Evolutionary conservation across 2,113 vertebrate species (phyloP).

Genomic region (Cyanoramphus novaezelandiae): DNA sequence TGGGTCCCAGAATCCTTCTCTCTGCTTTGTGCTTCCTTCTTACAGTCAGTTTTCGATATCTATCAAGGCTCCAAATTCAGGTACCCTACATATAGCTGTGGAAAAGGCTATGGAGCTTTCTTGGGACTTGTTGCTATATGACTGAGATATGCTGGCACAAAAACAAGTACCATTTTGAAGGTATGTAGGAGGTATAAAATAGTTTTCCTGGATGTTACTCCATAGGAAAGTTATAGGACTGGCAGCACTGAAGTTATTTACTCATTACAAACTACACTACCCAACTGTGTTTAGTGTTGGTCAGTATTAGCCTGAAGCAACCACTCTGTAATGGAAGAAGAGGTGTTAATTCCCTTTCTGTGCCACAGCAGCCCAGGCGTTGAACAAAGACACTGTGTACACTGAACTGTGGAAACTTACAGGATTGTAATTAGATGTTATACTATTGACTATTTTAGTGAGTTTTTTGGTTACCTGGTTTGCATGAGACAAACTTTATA

Average conservation of each 20-base stretch:
- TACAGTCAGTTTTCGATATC: constrained; percentile 22
- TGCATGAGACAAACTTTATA: not conserved
- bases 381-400: not conserved
- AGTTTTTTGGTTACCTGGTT: not conserved
- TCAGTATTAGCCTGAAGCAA: not conserved
- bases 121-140: not conserved
- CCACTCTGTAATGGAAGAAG: constrained; percentile 1
- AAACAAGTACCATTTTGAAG: not conserved
- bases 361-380: not conserved
- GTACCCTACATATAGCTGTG: constrained; percentile 28
- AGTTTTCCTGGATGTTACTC: constrained; percentile 59
- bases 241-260: constrained; percentile 8
- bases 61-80: constrained; percentile 60
- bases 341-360: not conserved
- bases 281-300: not conserved
- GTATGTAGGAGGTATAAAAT: constrained; percentile 30
- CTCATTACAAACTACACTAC: constrained; percentile 20
- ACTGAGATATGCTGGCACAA: constrained; percentile 58
- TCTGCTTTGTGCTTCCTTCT: constrained; percentile 37
- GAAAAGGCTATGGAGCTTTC: constrained; percentile 52
- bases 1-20: not conserved
- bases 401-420: not conserved
- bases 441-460: not conserved
- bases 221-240: constrained; percentile 26
- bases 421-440: not conserved